These are phyloP conservation scores for Salvelinus alpinus DNA, from an alignment of 2,113 vertebrate species.

Conservation along the genomic window DNA sequence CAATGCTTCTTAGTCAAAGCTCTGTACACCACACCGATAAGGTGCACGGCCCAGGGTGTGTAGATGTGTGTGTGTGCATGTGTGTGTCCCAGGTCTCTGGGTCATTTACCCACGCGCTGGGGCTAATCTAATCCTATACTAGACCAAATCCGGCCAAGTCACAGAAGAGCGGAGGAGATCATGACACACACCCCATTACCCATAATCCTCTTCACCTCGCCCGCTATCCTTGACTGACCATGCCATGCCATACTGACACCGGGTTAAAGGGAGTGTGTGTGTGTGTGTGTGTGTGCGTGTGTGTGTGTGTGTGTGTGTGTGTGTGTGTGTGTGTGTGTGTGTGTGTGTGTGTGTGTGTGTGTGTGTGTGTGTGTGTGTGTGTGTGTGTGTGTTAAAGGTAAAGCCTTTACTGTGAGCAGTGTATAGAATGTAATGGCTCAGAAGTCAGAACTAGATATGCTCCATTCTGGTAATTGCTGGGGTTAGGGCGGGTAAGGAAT, in stretches of 20 bases:
- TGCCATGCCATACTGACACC: conserved; percentile 29
- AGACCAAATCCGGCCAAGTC: conserved; percentile 29
- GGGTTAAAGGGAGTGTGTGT: conserved; percentile 27
- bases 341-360: conserved; percentile 5
- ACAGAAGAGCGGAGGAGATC: conserved; percentile 47
- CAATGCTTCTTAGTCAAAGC: not conserved
- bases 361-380: too few relatives aligned
- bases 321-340: not conserved
- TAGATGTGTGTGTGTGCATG: too few relatives aligned
- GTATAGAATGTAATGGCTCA: not conserved
- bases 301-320: not conserved
- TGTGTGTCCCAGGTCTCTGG: not conserved
- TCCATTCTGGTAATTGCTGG: too few relatives aligned
- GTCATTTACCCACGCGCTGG: conserved; percentile 11
- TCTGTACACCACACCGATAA: conserved; percentile 1
- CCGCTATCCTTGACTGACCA: too few relatives aligned
- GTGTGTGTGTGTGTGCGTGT: not conserved
- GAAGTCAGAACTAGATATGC: not conserved
- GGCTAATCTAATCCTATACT: conserved; percentile 24
- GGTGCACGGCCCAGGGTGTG: not conserved
- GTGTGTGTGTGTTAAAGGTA: not conserved
- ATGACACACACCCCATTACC: conserved; percentile 64
- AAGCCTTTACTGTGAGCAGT: not conserved
- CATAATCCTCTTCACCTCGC: conserved; percentile 60
- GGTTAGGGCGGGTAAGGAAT: too few relatives aligned